Evolutionary conservation across 2,888 invertebrate species (phyloP), one percentile per base, ranked within the genome.

Genomic region (Tetragnatha montana): DNA sequence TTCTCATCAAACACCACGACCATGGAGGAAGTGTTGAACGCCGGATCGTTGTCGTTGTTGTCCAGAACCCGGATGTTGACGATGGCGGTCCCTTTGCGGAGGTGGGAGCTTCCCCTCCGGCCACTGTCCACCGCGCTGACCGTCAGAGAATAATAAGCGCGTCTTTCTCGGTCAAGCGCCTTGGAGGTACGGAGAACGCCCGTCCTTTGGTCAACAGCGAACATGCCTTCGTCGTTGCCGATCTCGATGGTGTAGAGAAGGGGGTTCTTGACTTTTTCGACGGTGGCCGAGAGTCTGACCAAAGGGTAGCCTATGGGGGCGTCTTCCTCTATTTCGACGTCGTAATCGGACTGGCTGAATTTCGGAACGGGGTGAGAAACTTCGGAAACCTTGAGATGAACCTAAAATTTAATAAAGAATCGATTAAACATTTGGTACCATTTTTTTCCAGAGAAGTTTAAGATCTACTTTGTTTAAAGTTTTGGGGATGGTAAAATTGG

Each of bases 31-130:
- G 82, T 49, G 51, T 97, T 96, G 93, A 98, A 98, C 80, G 96
- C 95, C 0, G 98, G 98, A 92, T 97, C 96, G 93, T 98, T 98
- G 93, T 99, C 98, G 94, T 99, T 99, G 84, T 97, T 96, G 94
- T 98, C 98, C 84, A 96, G 94, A 4, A 99, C 96, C 92, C 96
- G 95, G 83, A 99, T 96, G 94, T 97, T 96, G 0, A 99, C 97
- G 74, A 0, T 98, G 98, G 74, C 98, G 95, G 71, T 99, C 95
- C 81, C 96, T 95, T 80, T 99, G 94, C 69, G 96, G 94, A 93
- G 97, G 98, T 92, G 96, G 0, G 97, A 97, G 2, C 81, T 71
- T 8, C 86, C 82, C 22, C 90, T 86, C 7, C 90, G 89, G 10
- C 90, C 90, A 82, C 86, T 90, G 93, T 98, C 98, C 68, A 97